phyloP scores from a whole-genome alignment of 2,888 invertebrate species.

The Poecilus cupreus region DNA sequence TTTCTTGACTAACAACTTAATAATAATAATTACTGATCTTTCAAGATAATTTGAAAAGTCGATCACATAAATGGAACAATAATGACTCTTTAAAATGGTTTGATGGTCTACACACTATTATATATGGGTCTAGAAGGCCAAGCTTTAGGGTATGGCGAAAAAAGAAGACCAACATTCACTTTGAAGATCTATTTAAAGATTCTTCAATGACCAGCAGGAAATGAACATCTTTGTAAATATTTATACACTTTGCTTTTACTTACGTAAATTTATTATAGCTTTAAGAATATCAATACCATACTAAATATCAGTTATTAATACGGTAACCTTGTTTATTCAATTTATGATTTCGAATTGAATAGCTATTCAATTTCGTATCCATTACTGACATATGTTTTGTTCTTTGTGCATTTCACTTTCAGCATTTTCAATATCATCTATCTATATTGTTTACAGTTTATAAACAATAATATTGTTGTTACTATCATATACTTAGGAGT shows the following conservation, averaged over 20 bases:
- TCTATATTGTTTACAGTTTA: background rate
- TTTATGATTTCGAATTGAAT: background rate
- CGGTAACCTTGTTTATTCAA: background rate
- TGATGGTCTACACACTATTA: background rate
- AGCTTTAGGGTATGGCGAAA: background rate
- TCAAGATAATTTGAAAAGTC: background rate
- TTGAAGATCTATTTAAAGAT: background rate
- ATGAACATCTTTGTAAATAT: background rate
- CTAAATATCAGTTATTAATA: background rate
- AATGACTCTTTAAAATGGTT: background rate
- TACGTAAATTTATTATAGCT: background rate
- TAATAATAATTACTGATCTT: background rate
- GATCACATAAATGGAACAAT: background rate
- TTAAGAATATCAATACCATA: background rate
- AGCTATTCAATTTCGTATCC: background rate
- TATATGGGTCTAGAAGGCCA: background rate
- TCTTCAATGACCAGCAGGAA: background rate
- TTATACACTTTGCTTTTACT: background rate
- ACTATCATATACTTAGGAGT: too few species aligned
- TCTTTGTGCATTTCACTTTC: background rate
- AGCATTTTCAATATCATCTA: background rate
- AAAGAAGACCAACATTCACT: background rate
- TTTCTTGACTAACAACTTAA: background rate
- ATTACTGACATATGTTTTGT: background rate
- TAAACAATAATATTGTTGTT: background rate